Conservation (phyloP, 2,888 invertebrate genomes). For the Idaea biselata region DNA sequence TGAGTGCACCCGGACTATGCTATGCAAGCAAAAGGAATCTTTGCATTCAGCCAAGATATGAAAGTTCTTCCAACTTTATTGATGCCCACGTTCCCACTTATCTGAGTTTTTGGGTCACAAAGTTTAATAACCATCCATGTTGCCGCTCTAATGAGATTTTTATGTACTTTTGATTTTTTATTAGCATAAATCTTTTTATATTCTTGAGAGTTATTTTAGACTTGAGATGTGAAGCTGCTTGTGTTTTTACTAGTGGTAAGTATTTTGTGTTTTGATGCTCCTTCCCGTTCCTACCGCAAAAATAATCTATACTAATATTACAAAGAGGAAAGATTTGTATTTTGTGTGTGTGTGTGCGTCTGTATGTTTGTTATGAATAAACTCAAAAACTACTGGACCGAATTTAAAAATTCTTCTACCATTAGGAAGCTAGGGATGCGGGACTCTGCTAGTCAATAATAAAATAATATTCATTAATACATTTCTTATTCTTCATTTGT, state of each 20-base stretch:
- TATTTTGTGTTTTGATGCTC: background rate
- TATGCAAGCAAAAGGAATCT: constrained; percentile 57
- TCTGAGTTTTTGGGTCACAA: constrained; percentile 39
- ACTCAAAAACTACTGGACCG: no score
- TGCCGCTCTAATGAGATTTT: constrained; percentile 10
- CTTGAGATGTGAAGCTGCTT: background rate
- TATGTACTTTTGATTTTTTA: constrained; percentile 7
- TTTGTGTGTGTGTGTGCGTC: no score
- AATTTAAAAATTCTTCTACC: no score
- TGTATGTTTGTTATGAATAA: no score
- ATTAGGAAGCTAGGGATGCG: no score
- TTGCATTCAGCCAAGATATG: constrained; percentile 61
- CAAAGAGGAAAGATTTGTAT: no score
- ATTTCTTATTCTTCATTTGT: no score
- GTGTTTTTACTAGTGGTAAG: background rate
- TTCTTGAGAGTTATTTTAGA: background rate
- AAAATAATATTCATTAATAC: no score
- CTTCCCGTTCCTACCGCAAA: no score
- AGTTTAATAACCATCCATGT: constrained; percentile 23
- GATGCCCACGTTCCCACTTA: constrained; percentile 41
- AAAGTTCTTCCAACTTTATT: constrained; percentile 49
- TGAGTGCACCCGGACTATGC: constrained; percentile 41
- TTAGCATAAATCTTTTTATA: constrained; percentile 3
- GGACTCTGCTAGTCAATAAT: no score
- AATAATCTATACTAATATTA: no score